phyloP scores from a whole-genome alignment of 2,888 invertebrate genomes.

The Nephrocerus scutellatus region DNA sequence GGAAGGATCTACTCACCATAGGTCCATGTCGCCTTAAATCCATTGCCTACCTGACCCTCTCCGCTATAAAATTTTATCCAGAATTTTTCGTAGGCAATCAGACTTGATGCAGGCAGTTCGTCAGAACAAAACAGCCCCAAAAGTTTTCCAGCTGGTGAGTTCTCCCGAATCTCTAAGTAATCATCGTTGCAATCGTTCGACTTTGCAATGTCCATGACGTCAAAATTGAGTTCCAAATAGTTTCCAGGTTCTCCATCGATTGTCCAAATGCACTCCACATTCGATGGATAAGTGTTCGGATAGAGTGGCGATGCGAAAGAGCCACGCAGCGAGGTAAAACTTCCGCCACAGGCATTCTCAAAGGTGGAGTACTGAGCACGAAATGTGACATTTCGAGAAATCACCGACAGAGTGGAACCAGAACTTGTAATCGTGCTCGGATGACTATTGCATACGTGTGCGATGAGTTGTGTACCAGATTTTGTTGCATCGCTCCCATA shows the following conservation, averaged over 20 bases:
- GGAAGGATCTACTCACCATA: constrained; percentile 50
- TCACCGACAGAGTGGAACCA: constrained; percentile 55
- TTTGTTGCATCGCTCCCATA: constrained; percentile 59
- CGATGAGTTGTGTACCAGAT: constrained; percentile 58
- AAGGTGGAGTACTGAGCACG: constrained; percentile 49
- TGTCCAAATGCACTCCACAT: constrained; percentile 70
- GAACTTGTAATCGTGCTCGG: constrained; percentile 60
- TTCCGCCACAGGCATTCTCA: constrained; percentile 63
- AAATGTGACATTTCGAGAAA: constrained; percentile 19
- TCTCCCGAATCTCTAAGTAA: constrained; percentile 76
- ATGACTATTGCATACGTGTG: constrained; percentile 52
- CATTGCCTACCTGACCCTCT: constrained; percentile 52
- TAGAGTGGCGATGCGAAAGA: constrained; percentile 63
- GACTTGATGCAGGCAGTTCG: constrained; percentile 52
- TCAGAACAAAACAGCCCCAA: constrained; percentile 69
- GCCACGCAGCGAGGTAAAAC: constrained; percentile 55
- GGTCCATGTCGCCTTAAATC: constrained; percentile 69
- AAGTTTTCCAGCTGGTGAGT: constrained; percentile 56
- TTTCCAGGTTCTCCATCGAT: constrained; percentile 63
- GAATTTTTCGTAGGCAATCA: constrained; percentile 53
- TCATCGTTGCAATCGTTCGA: constrained; percentile 74
- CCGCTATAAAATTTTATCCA: constrained; percentile 75
- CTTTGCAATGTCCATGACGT: constrained; percentile 59
- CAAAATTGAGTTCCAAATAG: constrained; percentile 59
- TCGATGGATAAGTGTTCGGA: constrained; percentile 61